Evolutionary conservation across 2,797 vertebrate species (phyloP).

Genomic region (Hypotaenidia okinawae): DNA sequence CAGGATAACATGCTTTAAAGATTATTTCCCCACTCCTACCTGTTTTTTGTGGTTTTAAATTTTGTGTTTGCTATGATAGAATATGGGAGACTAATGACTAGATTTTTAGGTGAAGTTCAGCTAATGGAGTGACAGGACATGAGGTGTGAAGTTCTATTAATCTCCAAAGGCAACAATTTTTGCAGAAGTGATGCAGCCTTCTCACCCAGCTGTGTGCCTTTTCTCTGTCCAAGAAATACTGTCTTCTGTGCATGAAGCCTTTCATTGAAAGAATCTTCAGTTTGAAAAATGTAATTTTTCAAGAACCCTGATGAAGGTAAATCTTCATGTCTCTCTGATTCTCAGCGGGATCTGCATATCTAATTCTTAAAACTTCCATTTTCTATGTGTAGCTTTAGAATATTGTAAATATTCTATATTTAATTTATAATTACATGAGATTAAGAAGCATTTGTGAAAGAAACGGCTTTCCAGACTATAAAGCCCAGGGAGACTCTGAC

Average conservation of each 20-base stretch:
- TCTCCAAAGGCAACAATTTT: background rate
- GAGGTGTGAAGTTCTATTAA: background rate
- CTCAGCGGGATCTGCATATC: background rate
- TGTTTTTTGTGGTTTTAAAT: background rate
- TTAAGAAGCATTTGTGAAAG: background rate
- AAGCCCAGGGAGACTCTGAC: background rate
- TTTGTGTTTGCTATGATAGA: background rate
- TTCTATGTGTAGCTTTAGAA: background rate
- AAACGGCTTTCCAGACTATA: background rate
- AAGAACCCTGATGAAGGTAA: background rate
- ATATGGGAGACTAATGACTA: background rate
- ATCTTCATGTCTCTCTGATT: background rate
- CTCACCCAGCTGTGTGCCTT: fast-evolving
- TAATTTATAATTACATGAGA: no score
- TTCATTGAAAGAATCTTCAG: background rate
- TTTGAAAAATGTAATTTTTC: background rate
- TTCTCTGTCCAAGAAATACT: background rate
- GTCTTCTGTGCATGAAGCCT: background rate
- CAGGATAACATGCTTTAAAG: background rate
- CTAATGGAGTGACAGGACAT: background rate
- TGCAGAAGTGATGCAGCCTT: no score
- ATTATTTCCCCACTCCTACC: fast-evolving
- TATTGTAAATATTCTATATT: background rate
- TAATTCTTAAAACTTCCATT: background rate
- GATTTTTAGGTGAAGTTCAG: background rate